Evolutionary conservation across 1,140 invertebrate species (phyloP).

Genomic region (Eumaeus atala): DNA sequence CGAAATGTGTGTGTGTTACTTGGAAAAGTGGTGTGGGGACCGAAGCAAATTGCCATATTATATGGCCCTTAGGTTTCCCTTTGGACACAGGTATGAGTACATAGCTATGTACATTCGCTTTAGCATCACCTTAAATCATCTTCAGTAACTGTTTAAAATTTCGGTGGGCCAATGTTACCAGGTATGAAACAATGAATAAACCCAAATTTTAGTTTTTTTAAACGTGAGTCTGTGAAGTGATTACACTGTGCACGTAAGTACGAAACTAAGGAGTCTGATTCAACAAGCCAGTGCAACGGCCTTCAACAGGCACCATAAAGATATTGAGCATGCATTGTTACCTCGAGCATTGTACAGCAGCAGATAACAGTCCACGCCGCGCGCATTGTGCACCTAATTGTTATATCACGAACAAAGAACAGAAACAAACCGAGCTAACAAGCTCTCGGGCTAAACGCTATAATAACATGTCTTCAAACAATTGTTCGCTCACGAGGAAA

Average conservation of each 20-base stretch:
- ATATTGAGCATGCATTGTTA: constrained; percentile 66
- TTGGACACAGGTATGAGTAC: too few species aligned
- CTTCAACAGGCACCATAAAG: constrained; percentile 58
- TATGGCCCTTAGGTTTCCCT: too few species aligned
- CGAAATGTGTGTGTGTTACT: too few species aligned
- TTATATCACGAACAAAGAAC: constrained; percentile 60
- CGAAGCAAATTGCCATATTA: too few species aligned
- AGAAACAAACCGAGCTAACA: constrained; percentile 55
- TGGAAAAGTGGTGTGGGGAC: too few species aligned
- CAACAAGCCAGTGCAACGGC: constrained; percentile 60
- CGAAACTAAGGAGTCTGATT: constrained; percentile 49
- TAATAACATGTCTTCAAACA: constrained; percentile 68
- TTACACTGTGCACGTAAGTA: constrained; percentile 31
- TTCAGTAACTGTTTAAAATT: too few species aligned
- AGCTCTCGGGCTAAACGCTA: constrained; percentile 59
- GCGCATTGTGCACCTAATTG: constrained; percentile 66
- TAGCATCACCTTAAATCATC: too few species aligned
- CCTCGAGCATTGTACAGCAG: constrained; percentile 41
- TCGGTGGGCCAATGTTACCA: too few species aligned
- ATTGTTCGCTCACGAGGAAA: constrained; percentile 60
- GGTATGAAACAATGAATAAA: too few species aligned
- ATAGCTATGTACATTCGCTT: too few species aligned
- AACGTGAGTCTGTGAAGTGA: constrained; percentile 10
- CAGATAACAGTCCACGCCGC: constrained; percentile 54
- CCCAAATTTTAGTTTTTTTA: too few species aligned